Conservation (phyloP, 1,140 invertebrate species). For the Pomacea maculata region DNA sequence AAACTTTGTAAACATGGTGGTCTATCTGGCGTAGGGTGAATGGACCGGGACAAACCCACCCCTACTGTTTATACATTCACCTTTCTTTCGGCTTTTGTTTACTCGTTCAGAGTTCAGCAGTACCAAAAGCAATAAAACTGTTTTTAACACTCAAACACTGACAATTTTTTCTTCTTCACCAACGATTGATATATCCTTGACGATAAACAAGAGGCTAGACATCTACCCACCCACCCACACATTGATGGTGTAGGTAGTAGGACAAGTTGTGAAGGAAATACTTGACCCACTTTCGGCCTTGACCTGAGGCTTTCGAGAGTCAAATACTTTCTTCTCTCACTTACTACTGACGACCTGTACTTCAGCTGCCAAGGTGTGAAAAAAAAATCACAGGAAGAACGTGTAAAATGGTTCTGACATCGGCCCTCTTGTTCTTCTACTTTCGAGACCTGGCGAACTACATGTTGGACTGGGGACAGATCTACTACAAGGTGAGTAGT, state of each 20-base stretch:
- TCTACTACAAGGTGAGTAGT: constrained; percentile 21
- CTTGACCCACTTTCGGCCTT: constrained; percentile 5
- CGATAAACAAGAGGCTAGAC: no score
- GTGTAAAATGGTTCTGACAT: constrained; percentile 23
- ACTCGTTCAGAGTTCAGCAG: no score
- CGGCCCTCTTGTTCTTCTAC: constrained; percentile 32
- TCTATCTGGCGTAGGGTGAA: no score
- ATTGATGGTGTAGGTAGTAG: neutral
- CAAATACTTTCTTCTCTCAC: neutral
- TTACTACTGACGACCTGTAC: neutral
- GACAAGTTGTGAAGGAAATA: neutral
- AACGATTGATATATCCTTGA: no score
- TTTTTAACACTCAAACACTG: neutral
- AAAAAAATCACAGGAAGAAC: neutral
- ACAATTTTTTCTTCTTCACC: neutral
- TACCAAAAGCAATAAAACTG: no score
- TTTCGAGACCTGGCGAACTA: constrained; percentile 35
- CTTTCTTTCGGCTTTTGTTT: no score
- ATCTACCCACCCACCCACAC: no score
- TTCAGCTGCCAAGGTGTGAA: neutral
- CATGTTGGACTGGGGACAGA: constrained; percentile 23
- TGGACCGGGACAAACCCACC: no score
- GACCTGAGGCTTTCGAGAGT: neutral
- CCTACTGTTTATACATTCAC: no score
- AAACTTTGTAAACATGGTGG: no score